These are phyloP conservation scores for Agrilus planipennis DNA, from an alignment of 1,140 invertebrate species.

Conservation along the genomic window DNA sequence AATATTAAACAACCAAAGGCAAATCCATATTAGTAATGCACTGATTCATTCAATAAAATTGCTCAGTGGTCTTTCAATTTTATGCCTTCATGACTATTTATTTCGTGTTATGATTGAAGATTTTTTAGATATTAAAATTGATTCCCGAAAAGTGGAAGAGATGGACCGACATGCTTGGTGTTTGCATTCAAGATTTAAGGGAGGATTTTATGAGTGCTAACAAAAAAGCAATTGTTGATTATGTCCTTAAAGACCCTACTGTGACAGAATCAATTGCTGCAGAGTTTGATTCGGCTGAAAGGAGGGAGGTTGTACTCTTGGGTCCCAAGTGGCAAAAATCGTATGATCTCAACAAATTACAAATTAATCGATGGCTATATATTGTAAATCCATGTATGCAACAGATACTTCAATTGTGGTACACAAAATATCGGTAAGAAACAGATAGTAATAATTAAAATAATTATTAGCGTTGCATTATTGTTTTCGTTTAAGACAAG, in stretches of 20 bases:
- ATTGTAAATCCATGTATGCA: constrained; percentile 72
- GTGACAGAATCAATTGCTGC: constrained; percentile 29
- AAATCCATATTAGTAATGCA: too few relatives aligned
- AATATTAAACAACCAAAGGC: too few relatives aligned
- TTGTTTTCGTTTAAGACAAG: too few relatives aligned
- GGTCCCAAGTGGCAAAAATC: too few relatives aligned
- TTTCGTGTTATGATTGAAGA: background rate
- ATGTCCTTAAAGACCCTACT: constrained; percentile 66
- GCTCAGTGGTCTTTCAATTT: too few relatives aligned
- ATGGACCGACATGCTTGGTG: constrained; percentile 43
- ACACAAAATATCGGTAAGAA: constrained; percentile 58
- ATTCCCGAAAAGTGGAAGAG: constrained; percentile 42
- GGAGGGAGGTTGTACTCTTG: constrained; percentile 43
- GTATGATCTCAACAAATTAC: constrained; percentile 39
- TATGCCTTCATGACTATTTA: too few relatives aligned
- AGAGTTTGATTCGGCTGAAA: constrained; percentile 38
- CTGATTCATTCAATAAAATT: too few relatives aligned
- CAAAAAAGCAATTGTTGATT: constrained; percentile 82
- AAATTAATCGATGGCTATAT: constrained; percentile 58
- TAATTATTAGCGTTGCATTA: too few relatives aligned
- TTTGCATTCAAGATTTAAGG: constrained; percentile 50
- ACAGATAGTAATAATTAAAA: too few relatives aligned
- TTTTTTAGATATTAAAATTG: constrained; percentile 33
- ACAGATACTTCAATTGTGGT: constrained; percentile 73
- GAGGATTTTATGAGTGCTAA: constrained; percentile 73